A percentile compares a stretch with the other conserved stretches of the same genome.
Conservation (phyloP, 1,140 invertebrate species). For the Tetragnatha versicolor region DNA sequence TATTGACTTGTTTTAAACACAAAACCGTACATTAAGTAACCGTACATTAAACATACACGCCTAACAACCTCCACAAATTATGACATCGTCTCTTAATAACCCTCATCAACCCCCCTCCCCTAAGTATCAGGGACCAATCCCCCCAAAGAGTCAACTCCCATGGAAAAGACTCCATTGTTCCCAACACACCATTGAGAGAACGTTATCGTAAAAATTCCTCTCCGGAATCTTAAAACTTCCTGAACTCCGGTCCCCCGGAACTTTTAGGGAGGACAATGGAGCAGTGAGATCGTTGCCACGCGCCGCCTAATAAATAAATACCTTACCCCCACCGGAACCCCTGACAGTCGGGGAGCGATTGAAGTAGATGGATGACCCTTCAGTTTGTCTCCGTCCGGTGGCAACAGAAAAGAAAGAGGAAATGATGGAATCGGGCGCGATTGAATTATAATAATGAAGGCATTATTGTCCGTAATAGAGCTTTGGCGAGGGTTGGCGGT, state of each 20-base stretch:
- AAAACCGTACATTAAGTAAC: too few relatives aligned
- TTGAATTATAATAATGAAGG: conserved; percentile 55
- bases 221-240: conserved; percentile 50
- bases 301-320: conserved; percentile 51
- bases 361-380: conserved; percentile 56
- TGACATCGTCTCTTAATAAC: too few relatives aligned
- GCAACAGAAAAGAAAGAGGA: conserved; percentile 47
- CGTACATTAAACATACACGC: too few relatives aligned
- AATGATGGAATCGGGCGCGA: conserved; percentile 33
- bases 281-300: conserved; percentile 29
- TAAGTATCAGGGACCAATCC: too few relatives aligned
- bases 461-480: conserved; percentile 37
- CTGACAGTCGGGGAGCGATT: conserved; percentile 18
- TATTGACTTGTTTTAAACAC: too few relatives aligned
- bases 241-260: conserved; percentile 46
- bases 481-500: background rate
- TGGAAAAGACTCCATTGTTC: too few relatives aligned
- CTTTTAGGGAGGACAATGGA: conserved; percentile 41
- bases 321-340: conserved; percentile 44
- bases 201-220: conserved; percentile 47
- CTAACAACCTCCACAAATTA: too few relatives aligned
- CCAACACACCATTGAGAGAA: background rate
- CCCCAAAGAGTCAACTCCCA: too few relatives aligned
- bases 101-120: too few relatives aligned
- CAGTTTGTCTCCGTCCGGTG: conserved; percentile 53